These are phyloP conservation scores for Amphimallon solstitiale DNA, from an alignment of 2,888 invertebrate genomes.

Conservation along the genomic window DNA sequence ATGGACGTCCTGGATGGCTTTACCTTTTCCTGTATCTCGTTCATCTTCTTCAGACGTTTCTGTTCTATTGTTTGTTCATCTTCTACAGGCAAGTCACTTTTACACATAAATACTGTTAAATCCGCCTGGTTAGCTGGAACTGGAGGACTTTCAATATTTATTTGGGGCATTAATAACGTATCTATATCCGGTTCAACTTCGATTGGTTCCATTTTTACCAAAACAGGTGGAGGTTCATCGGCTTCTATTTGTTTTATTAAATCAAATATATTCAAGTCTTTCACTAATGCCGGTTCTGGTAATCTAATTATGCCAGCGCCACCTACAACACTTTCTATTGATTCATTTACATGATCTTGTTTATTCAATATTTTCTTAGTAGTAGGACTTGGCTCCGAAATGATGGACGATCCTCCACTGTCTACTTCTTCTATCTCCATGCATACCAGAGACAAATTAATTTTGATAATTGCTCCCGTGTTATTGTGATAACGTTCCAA, in stretches of 20 bases:
- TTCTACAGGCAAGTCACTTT: slow-evolving; percentile 52
- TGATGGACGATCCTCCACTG: background rate
- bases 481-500: slow-evolving; percentile 68
- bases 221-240: slow-evolving; percentile 12
- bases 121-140: slow-evolving; percentile 1
- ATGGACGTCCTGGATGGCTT: slow-evolving; percentile 50
- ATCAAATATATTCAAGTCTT: slow-evolving; percentile 34
- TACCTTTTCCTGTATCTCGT: slow-evolving; percentile 61
- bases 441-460: slow-evolving; percentile 55
- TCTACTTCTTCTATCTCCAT: slow-evolving; percentile 37
- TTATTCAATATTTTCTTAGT: background rate
- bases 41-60: slow-evolving; percentile 65
- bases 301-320: slow-evolving; percentile 8
- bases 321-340: slow-evolving; percentile 30
- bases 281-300: slow-evolving; percentile 23
- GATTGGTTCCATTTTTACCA: slow-evolving; percentile 25
- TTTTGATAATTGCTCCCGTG: slow-evolving; percentile 61
- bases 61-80: slow-evolving; percentile 64
- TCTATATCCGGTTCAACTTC: slow-evolving; percentile 36
- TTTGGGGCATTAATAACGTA: slow-evolving; percentile 39
- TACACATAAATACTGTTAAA: slow-evolving; percentile 43
- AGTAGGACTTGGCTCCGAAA: background rate
- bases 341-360: slow-evolving; percentile 24
- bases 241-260: slow-evolving; percentile 32
- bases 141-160: slow-evolving; percentile 44